Evolutionary conservation across 1,140 invertebrate genomes (phyloP).

Genomic region (Pseudachorutes palmiensis): DNA sequence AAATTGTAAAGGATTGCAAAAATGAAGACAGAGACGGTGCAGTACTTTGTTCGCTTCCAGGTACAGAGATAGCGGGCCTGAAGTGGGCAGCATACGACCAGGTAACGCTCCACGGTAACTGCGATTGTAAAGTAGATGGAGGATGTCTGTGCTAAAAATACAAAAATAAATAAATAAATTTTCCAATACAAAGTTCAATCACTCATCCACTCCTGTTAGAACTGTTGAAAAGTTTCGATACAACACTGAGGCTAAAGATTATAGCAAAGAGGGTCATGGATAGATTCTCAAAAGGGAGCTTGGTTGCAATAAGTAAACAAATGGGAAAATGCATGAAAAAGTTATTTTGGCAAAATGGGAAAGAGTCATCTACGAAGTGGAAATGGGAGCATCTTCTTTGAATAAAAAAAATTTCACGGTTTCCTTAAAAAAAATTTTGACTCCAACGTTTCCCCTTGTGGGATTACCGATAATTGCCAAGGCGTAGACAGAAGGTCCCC

Average conservation of each 20-base stretch:
- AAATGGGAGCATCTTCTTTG: too few species aligned
- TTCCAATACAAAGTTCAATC: too few species aligned
- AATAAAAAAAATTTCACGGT: too few species aligned
- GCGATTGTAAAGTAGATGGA: conserved; percentile 14
- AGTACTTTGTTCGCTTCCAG: neutral
- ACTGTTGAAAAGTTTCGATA: too few species aligned
- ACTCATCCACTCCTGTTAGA: too few species aligned
- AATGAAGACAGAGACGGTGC: neutral
- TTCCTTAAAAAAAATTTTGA: neutral
- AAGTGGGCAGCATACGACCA: conserved; percentile 4
- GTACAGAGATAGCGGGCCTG: neutral
- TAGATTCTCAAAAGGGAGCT: neutral
- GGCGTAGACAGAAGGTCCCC: neutral
- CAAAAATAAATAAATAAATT: conserved; percentile 10
- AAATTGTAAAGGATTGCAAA: conserved; percentile 14
- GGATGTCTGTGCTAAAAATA: conserved; percentile 1
- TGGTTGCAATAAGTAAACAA: neutral
- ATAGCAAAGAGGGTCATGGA: neutral
- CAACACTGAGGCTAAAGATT: too few species aligned
- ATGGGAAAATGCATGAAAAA: neutral
- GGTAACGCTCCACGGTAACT: conserved; percentile 8
- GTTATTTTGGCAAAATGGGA: too few species aligned
- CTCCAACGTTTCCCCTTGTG: too few species aligned
- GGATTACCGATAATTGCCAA: neutral
- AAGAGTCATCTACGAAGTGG: too few species aligned